Conservation (phyloP, 2,113 vertebrate genomes). For the Microcebus tavaratra region DNA sequence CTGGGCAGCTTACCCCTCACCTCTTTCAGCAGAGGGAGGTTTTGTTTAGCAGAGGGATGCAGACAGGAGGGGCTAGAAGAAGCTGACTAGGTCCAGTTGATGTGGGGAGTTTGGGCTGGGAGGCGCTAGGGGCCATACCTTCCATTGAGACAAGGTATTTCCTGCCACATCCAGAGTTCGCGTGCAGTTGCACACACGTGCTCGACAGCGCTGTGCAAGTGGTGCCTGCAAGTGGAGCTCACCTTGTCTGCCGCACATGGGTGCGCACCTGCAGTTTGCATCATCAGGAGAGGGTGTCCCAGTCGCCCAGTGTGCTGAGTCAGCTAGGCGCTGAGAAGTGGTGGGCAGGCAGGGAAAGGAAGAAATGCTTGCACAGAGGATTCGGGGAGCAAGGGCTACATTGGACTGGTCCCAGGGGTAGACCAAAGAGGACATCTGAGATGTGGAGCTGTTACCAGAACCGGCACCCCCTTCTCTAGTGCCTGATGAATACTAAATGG, state of each 20-base stretch:
- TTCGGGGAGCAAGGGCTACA: too few relatives aligned
- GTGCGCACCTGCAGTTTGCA: not conserved
- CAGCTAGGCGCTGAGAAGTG: not conserved
- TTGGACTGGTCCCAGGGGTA: not conserved
- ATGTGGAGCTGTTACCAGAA: not conserved
- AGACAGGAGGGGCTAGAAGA: not conserved
- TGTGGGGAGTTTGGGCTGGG: not conserved
- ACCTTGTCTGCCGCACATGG: not conserved
- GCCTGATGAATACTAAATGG: not conserved
- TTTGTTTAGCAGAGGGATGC: not conserved
- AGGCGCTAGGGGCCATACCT: not conserved
- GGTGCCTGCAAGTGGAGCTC: not conserved
- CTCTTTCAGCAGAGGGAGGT: not conserved
- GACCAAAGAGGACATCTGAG: not conserved
- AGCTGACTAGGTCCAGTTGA: not conserved
- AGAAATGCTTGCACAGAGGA: conserved; percentile 11
- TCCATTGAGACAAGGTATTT: not conserved
- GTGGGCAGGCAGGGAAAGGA: not conserved
- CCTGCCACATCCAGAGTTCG: not conserved
- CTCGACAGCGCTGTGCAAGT: not conserved
- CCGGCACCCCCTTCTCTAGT: not conserved
- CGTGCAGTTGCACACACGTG: not conserved
- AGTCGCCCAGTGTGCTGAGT: not conserved
- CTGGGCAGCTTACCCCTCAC: not conserved
- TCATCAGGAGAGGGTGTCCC: not conserved